Evolutionary conservation across 2,888 invertebrate species (phyloP), one percentile per base, ranked within the genome.

Genomic region (Eudemis profundana): DNA sequence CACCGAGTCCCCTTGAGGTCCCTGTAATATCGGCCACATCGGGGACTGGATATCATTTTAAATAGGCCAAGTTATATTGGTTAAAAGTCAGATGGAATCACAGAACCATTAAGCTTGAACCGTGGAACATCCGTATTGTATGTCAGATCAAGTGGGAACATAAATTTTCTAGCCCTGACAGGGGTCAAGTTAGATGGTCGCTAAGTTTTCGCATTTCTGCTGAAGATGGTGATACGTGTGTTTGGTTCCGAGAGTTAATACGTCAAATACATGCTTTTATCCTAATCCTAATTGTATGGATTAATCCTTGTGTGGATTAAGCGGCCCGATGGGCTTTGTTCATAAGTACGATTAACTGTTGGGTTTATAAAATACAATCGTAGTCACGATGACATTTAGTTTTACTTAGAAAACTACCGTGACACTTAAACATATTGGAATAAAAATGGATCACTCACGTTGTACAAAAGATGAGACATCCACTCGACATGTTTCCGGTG

Each of bases 191-290:
- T 33, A 27, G 38, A 15, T 60, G 65, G 53, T 60, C 21, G 36
- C n/a, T n/a, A 60, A 60, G 53, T 60, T 60, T 59, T 59, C 60
- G 59, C 27, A 60, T 46, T 60, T 59, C 36, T 64, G 44, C 47
- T 65, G 40, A 38, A 53, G 38, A 65, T 40, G 51, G 36, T 65
- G 53, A 65, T 65, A 65, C 53, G 53, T 12, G 36, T 57, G 57
- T 49, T 63, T 42, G 51, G 8, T 23, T 46, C 36, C 2, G 23
- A 19, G 42, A 15, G 7, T 40, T 51, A 33, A 42, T 57, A 44
- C n/a, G 50, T 59, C 50, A 57, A 47, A 15, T 19, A 56, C 33
- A 36, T 44, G 44, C 7, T 50, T 40, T 60, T 50, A 29, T 38
- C 7, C 38, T 36, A 17, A 15, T 14, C 40, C 29, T 27, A 33